These are phyloP conservation scores for Indri indri DNA, from an alignment of 2,113 vertebrate genomes.

Conservation along the genomic window DNA sequence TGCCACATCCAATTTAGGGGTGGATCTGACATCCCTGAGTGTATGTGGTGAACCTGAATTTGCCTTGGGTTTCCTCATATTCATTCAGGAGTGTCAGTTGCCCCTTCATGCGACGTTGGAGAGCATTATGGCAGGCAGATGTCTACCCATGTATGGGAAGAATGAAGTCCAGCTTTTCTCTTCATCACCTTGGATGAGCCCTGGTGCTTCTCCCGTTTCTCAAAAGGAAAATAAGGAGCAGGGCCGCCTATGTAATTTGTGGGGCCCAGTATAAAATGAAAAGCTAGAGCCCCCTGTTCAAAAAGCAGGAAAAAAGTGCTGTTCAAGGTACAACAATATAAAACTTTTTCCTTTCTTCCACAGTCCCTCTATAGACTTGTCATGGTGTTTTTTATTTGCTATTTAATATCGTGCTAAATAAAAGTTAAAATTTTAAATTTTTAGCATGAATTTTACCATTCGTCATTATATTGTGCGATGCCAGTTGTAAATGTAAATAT, in stretches of 20 bases:
- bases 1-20: slow-evolving; percentile 26
- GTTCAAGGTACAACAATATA: not conserved
- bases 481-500: not conserved
- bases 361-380: not conserved
- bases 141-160: not conserved
- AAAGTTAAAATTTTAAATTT: slow-evolving; percentile 31
- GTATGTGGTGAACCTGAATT: slow-evolving; percentile 72
- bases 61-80: slow-evolving; percentile 72
- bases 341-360: not conserved
- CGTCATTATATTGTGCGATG: not conserved
- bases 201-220: not conserved
- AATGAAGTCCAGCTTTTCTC: not conserved
- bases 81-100: slow-evolving; percentile 70
- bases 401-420: slow-evolving; percentile 24
- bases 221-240: not conserved
- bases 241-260: not conserved
- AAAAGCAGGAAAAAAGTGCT: not conserved
- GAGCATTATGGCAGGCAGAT: not conserved
- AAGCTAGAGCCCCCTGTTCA: not conserved
- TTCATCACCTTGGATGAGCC: not conserved
- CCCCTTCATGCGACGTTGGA: slow-evolving; percentile 29
- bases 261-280: not conserved
- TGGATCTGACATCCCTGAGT: slow-evolving; percentile 68
- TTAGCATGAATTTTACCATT: slow-evolving; percentile 22
- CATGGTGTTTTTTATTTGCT: not conserved